Conservation (phyloP, 2,113 vertebrate species). For the Nibea albiflora region DNA sequence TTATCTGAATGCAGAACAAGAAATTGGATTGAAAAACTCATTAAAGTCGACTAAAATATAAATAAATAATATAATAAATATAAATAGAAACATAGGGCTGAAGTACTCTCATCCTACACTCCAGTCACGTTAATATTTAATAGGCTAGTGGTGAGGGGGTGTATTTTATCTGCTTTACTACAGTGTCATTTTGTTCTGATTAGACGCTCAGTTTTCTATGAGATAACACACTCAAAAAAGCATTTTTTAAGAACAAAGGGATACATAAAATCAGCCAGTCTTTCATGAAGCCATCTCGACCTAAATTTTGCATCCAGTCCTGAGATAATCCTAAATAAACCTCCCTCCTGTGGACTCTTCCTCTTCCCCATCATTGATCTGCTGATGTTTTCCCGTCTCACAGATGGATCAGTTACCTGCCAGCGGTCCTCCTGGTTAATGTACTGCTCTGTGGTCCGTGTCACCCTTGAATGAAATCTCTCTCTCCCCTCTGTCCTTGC, state of each 20-base stretch:
- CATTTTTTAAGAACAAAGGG: not conserved
- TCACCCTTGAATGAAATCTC: slow-evolving; percentile 64
- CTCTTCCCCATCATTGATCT: slow-evolving; percentile 50
- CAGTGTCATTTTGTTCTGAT: slow-evolving; percentile 9
- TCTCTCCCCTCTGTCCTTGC: slow-evolving; percentile 53
- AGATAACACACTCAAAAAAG: not conserved
- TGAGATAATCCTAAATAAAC: not conserved
- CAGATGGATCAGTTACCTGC: slow-evolving; percentile 70
- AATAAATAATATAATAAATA: not conserved
- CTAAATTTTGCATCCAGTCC: not conserved
- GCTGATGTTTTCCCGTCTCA: slow-evolving; percentile 58
- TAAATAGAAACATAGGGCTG: slow-evolving; percentile 18
- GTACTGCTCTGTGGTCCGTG: slow-evolving; percentile 52
- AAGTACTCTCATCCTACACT: not conserved
- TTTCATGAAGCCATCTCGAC: not conserved
- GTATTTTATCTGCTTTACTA: slow-evolving; percentile 28
- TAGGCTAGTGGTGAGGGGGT: slow-evolving; percentile 11
- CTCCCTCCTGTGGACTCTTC: slow-evolving; percentile 13
- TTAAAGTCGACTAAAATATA: not conserved
- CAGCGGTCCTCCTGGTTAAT: slow-evolving; percentile 55
- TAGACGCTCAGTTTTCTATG: slow-evolving; percentile 1
- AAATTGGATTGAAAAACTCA: not conserved
- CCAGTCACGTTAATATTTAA: slow-evolving; percentile 33
- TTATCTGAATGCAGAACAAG: not conserved
- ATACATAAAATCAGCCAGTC: not conserved